phyloP scores from a whole-genome alignment of 2,113 vertebrate genomes.

The Cyphomyrus plagiostoma region DNA sequence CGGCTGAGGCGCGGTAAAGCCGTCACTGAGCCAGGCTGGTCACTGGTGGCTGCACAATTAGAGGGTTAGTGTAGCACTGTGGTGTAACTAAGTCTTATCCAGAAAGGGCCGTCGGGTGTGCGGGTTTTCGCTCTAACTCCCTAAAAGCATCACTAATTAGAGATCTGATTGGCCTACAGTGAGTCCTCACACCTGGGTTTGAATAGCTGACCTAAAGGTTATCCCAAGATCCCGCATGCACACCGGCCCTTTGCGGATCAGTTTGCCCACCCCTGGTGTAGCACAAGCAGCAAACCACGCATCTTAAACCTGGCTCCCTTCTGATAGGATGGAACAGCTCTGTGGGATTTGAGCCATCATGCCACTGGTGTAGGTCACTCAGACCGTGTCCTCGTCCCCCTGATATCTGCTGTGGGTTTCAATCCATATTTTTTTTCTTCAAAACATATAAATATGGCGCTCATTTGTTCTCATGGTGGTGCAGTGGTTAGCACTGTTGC shows the following conservation, averaged over 20 bases:
- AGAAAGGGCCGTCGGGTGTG: background rate
- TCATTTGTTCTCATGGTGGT: background rate
- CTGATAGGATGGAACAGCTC: background rate
- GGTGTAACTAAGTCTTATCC: background rate
- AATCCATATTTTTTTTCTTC: background rate
- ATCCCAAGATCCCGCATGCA: background rate
- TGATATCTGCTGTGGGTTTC: background rate
- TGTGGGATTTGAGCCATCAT: background rate
- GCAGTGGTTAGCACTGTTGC: no score
- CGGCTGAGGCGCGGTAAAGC: background rate
- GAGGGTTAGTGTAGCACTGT: background rate
- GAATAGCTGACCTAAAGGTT: background rate
- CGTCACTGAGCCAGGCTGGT: background rate
- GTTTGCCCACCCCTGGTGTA: background rate
- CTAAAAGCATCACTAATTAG: background rate
- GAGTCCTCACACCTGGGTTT: background rate
- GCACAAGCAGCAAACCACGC: background rate
- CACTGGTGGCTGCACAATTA: background rate
- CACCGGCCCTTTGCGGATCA: background rate
- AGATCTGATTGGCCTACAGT: background rate
- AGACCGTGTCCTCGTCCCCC: background rate
- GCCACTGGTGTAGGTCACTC: background rate
- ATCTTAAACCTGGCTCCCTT: background rate
- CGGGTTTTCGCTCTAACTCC: background rate
- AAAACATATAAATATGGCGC: background rate